Evolutionary conservation across 2,113 vertebrate species (phyloP).

Genomic region (Rousettus leschenaultii): DNA sequence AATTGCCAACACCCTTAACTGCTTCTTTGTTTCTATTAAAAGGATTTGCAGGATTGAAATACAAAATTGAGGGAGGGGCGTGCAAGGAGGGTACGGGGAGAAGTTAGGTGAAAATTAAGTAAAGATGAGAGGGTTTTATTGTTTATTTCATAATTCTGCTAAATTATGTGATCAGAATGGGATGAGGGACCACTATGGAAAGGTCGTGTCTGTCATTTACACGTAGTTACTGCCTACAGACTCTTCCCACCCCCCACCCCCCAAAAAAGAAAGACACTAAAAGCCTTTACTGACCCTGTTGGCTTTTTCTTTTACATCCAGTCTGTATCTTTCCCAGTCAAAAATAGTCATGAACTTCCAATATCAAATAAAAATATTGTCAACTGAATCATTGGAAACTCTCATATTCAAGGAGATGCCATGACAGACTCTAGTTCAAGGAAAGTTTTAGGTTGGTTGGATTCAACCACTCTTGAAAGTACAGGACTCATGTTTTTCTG

Average conservation of each 20-base stretch:
- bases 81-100: not conserved
- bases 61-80: not conserved
- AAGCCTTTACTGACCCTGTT: not conserved
- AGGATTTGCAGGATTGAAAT: not conserved
- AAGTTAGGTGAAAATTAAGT: not conserved
- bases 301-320: not conserved
- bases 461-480: not conserved
- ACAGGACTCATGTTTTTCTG: not conserved
- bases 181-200: not conserved
- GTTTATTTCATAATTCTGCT: conserved; percentile 11
- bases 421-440: not conserved
- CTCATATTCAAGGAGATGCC: not conserved
- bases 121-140: not conserved
- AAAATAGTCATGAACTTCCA: not conserved
- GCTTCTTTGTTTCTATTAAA: conserved; percentile 62
- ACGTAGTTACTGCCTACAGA: not conserved
- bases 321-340: not conserved
- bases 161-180: not conserved
- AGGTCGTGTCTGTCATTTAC: not conserved
- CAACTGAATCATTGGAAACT: not conserved
- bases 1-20: conserved; percentile 71
- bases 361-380: not conserved
- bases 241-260: not conserved
- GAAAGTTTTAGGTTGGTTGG: not conserved
- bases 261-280: not conserved